A percentile compares a stretch with the other conserved stretches of the same genome.
Conservation (phyloP, 2,113 vertebrate species). For the Colius striatus region DNA sequence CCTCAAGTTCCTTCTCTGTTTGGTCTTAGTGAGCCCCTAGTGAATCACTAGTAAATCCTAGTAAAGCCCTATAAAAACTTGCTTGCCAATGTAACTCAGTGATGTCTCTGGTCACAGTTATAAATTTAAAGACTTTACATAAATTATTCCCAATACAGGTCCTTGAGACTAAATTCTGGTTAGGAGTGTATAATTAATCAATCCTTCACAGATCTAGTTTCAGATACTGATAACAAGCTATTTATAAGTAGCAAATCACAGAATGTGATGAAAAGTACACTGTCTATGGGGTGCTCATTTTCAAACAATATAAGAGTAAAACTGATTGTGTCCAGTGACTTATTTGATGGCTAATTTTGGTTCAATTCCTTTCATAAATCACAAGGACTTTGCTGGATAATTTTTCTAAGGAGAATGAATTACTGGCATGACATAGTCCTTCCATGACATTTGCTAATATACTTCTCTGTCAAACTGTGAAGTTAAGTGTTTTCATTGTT, state of each 20-base stretch:
- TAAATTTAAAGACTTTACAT: background rate
- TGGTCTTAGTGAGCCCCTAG: background rate
- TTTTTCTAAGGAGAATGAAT: conserved; percentile 42
- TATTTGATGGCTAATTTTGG: background rate
- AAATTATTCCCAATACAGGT: background rate
- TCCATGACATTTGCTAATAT: conserved; percentile 60
- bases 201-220: background rate
- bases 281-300: background rate
- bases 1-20: background rate
- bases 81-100: background rate
- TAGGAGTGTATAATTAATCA: background rate
- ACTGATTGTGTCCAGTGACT: background rate
- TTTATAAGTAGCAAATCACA: background rate
- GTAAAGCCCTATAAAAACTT: background rate
- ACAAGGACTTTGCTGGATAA: conserved; percentile 16
- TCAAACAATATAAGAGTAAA: background rate
- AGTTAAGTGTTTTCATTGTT: conserved; percentile 70
- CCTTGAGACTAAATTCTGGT: background rate
- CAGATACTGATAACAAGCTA: background rate
- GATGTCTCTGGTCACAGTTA: background rate
- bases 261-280: background rate
- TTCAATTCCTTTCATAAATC: conserved; percentile 35
- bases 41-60: background rate
- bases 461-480: conserved; percentile 67
- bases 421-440: conserved; percentile 28